These are phyloP conservation scores for Drepana falcataria DNA, from an alignment of 2,888 invertebrate genomes.

Conservation along the genomic window DNA sequence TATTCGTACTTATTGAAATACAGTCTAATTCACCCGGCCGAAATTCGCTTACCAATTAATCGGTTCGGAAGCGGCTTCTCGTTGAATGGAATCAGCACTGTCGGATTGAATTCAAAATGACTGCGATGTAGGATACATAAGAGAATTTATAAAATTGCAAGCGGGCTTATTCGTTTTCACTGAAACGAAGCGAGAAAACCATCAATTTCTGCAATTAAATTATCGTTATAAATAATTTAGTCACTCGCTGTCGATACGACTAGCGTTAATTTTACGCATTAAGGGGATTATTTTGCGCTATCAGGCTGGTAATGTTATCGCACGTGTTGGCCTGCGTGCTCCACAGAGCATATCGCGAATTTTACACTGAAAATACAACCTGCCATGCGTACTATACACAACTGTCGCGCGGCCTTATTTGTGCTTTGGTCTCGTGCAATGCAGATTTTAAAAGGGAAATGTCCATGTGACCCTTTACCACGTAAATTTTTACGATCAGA, in stretches of 20 bases:
- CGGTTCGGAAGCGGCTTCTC: too few species aligned
- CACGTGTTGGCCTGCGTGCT: slow-evolving; percentile 24
- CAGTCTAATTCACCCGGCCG: too few species aligned
- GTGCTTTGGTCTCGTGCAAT: neutral
- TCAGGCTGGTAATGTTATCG: slow-evolving; percentile 36
- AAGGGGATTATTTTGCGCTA: slow-evolving; percentile 40
- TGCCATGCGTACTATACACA: neutral
- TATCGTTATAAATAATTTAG: slow-evolving; percentile 31
- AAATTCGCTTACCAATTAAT: too few species aligned
- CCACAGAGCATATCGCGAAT: slow-evolving; percentile 9
- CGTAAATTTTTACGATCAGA: too few species aligned
- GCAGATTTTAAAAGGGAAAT: neutral
- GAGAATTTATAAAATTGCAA: neutral
- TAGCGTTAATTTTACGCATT: slow-evolving; percentile 38
- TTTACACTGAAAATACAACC: slow-evolving; percentile 16
- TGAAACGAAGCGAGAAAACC: neutral
- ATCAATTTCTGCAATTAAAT: slow-evolving; percentile 22
- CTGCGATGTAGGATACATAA: neutral
- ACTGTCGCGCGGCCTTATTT: neutral
- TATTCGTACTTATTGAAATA: too few species aligned
- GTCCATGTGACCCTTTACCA: neutral
- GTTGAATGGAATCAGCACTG: too few species aligned
- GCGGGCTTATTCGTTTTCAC: neutral
- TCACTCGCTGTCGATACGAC: slow-evolving; percentile 32
- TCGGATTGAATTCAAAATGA: too few species aligned